phyloP scores from a whole-genome alignment of 2,888 invertebrate genomes.

The Andrena bucephala region DNA sequence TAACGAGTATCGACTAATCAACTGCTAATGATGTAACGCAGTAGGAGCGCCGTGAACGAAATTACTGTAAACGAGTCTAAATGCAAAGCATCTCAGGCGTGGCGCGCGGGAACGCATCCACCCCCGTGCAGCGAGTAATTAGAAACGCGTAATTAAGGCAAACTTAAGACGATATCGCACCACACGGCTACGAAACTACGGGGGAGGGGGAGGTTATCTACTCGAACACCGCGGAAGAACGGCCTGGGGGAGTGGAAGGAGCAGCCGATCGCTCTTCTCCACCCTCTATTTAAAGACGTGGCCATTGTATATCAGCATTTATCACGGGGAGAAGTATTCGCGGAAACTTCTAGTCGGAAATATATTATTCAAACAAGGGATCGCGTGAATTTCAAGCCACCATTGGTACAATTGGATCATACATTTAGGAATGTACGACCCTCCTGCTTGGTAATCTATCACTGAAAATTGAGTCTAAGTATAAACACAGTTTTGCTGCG shows the following conservation, averaged over 20 bases:
- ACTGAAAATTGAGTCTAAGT: not conserved
- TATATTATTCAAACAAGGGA: conserved; percentile 20
- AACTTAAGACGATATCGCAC: conserved; percentile 52
- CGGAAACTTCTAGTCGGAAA: conserved; percentile 20
- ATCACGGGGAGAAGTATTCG: conserved; percentile 42
- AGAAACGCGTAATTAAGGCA: conserved; percentile 59
- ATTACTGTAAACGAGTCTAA: conserved; percentile 37
- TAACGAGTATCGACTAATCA: conserved; percentile 3
- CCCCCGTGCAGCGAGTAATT: conserved; percentile 43
- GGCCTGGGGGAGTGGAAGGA: conserved; percentile 2
- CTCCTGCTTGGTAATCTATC: not conserved
- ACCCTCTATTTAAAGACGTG: conserved; percentile 59
- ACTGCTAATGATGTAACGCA: conserved; percentile 16
- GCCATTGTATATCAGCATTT: conserved; percentile 55
- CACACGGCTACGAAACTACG: conserved; percentile 43
- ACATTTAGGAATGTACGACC: too few species aligned
- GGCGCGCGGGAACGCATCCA: conserved; percentile 1
- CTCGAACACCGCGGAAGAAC: conserved; percentile 12
- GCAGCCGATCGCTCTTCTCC: conserved; percentile 43
- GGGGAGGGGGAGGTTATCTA: conserved; percentile 44
- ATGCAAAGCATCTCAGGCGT: conserved; percentile 16
- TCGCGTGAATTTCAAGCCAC: not conserved
- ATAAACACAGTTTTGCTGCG: not conserved
- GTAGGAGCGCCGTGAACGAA: conserved; percentile 16
- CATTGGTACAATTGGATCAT: not conserved